Evolutionary conservation across 2,113 vertebrate genomes (phyloP), one percentile per base, ranked within the genome.

Genomic region (Capreolus pygargus): DNA sequence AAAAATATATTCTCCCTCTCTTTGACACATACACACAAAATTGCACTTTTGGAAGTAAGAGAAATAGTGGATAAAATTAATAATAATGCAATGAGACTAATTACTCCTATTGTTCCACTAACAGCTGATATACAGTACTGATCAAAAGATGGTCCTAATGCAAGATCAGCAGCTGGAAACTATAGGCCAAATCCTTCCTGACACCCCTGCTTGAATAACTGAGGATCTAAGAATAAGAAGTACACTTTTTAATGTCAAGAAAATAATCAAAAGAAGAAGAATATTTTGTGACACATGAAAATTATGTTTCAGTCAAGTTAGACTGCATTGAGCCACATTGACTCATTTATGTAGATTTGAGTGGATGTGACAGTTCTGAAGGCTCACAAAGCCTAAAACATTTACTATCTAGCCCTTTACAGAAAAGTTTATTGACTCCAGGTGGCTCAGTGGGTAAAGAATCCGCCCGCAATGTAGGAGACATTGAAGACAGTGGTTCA

Each of bases 381-480:
- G 10, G 27, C 19, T 15, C 23, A 82, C 23, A 79, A 78, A 70
- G 11, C 13, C 58, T 64, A 85, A 93, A 91, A 27, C 79, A 74
- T 58, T 89, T 85, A 79, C 43, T 76, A 15, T 47, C 1, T 87
- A 12, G 3, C 7, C n/a, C 14, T 43, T 61, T 36, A 85, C 4
- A 91, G 27, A 91, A 67, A 58, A 7, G 8, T 58, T 45, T 84
- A 10, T 43, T 23, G 52, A 83, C 5, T 21, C 39, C 7, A 76
- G 36, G 70, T 76, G 36, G 70, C 36, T 76, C 21, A 43, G 70
- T 76, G 70, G 36, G 70, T 43, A 14, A 76, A 27, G 70, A 43
- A 25, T 43, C 10, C 23, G 14, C 70, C 36, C 0, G 0, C 21
- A 43, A 3, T 25, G 8, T 43, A 76, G 70, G 36, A 43, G 70